Evolutionary conservation across 2,797 vertebrate species (phyloP).

Genomic region (Channallabes apus): DNA sequence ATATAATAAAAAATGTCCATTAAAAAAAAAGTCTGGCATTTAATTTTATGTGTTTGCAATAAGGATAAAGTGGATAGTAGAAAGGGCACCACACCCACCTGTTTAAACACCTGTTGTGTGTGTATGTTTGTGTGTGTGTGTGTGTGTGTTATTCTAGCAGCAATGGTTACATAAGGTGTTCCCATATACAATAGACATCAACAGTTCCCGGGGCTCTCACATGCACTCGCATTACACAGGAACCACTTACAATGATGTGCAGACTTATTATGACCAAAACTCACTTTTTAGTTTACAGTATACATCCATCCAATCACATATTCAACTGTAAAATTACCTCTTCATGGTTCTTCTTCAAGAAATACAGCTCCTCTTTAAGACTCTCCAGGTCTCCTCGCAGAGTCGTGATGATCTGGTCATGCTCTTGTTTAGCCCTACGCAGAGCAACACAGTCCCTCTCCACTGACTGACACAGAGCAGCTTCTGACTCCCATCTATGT

Average conservation of each 20-base stretch:
- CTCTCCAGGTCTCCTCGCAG: constrained; percentile 78
- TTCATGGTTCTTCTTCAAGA: constrained; percentile 79
- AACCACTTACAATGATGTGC: neutral
- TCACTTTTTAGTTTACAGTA: neutral
- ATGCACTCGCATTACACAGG: neutral
- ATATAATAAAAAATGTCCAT: too few relatives aligned
- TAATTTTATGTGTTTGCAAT: neutral
- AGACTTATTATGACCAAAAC: neutral
- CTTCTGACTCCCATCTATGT: constrained; percentile 77
- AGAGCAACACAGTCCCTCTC: constrained; percentile 79
- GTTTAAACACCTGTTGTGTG: constrained; percentile 34
- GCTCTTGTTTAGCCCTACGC: constrained; percentile 76
- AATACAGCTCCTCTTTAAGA: constrained; percentile 79
- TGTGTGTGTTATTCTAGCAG: constrained; percentile 25
- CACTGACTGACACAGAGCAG: constrained; percentile 75
- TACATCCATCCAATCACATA: neutral
- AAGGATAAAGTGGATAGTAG: neutral
- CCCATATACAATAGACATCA: constrained; percentile 32
- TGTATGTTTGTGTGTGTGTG: constrained; percentile 15
- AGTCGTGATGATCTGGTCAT: constrained; percentile 73
- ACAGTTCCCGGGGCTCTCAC: neutral
- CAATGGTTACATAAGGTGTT: constrained; percentile 37
- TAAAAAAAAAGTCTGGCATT: neutral
- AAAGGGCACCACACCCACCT: constrained; percentile 33
- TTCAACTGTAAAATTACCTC: constrained; percentile 67